Percentiles rank a stretch among this genome's conserved stretches.
These are phyloP conservation scores for Calycopis cecrops DNA, from an alignment of 1,140 invertebrate species.

Conservation along the genomic window DNA sequence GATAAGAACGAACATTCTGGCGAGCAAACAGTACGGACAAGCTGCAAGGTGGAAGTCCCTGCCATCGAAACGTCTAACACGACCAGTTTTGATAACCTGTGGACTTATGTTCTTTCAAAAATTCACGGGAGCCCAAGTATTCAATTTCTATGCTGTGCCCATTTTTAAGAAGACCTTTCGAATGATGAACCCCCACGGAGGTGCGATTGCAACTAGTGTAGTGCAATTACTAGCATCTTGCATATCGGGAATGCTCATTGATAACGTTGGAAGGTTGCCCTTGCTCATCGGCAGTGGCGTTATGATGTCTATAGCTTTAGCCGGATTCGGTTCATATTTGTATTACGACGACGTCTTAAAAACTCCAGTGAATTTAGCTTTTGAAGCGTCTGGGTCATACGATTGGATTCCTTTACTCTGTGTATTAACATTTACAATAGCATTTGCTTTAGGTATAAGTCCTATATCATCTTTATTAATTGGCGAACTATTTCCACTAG, in stretches of 20 bases:
- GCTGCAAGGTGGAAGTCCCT: constrained; percentile 66
- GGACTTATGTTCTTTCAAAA: constrained; percentile 90
- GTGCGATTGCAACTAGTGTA: constrained; percentile 85
- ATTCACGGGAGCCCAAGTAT: constrained; percentile 88
- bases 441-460: constrained; percentile 91
- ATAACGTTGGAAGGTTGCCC: constrained; percentile 85
- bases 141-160: constrained; percentile 88
- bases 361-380: constrained; percentile 52
- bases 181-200: constrained; percentile 87
- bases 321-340: constrained; percentile 87
- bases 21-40: constrained; percentile 60
- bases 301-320: constrained; percentile 87
- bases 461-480: constrained; percentile 92
- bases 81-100: constrained; percentile 86
- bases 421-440: constrained; percentile 87
- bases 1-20: constrained; percentile 80
- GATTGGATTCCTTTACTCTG: constrained; percentile 90
- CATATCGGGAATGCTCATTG: constrained; percentile 86
- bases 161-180: constrained; percentile 87
- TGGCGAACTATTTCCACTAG: constrained; percentile 90
- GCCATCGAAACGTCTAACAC: constrained; percentile 75
- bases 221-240: constrained; percentile 87
- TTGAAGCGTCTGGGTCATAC: constrained; percentile 68
- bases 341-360: constrained; percentile 80
- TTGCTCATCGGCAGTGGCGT: constrained; percentile 86